phyloP scores from a whole-genome alignment of 92 coral and sea anemone genomes.

The Heteractis magnifica region DNA sequence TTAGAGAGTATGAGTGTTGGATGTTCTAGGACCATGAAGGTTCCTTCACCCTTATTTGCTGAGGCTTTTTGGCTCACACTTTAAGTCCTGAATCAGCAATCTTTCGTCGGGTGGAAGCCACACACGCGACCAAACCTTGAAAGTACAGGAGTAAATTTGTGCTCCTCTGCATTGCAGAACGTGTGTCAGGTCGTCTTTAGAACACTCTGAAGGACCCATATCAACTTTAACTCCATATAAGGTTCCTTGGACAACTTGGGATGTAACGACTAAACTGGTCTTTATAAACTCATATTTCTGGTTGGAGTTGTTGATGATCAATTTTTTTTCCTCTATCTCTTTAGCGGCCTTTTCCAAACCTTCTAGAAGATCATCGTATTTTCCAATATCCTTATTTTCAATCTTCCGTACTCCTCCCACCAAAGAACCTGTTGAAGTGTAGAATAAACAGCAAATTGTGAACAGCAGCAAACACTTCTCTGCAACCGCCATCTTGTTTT shows the following conservation, averaged over 20 bases:
- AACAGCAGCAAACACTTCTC: background rate
- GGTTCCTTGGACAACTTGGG: slow-evolving; percentile 44
- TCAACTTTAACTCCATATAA: slow-evolving; percentile 27
- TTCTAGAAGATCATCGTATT: background rate
- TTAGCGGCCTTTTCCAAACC: background rate
- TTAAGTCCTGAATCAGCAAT: background rate
- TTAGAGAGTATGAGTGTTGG: background rate
- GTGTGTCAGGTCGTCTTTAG: background rate
- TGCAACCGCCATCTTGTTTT: background rate
- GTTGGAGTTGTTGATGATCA: background rate
- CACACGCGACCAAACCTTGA: slow-evolving; percentile 25
- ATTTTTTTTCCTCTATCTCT: background rate
- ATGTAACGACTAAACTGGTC: background rate
- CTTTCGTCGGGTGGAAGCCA: background rate
- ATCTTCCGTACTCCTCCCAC: slow-evolving; percentile 12
- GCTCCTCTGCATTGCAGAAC: background rate
- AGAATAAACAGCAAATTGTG: background rate
- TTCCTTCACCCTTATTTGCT: background rate
- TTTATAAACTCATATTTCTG: background rate
- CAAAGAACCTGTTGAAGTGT: background rate
- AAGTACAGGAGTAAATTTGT: slow-evolving; percentile 4
- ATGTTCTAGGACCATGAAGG: background rate
- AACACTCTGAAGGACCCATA: slow-evolving; percentile 8
- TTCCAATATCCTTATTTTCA: background rate
- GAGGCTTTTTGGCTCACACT: background rate